Evolutionary conservation across 2,888 invertebrate species (phyloP), one percentile per base, ranked within the genome.

Genomic region (Andrena fulva): DNA sequence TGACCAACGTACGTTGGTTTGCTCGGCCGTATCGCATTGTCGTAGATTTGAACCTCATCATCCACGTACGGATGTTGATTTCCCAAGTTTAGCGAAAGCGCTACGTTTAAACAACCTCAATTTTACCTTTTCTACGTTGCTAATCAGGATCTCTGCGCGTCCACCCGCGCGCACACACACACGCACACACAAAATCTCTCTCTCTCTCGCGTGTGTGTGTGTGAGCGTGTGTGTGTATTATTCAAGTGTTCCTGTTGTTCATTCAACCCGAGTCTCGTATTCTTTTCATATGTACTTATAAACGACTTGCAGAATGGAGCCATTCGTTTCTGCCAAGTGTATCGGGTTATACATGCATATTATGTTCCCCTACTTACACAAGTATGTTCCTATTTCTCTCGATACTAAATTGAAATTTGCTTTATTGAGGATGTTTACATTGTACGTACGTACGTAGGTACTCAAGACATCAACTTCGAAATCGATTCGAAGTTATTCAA

Each of bases 41-140:
- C 90, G 88, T 93, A 93, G 81, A 94, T 91, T 77, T 89, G 90
- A 64, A 94, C 94, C 83, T 95, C 96, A 59, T 95, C 94, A 92
- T 87, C 96, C 94, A 93, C 94, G 92, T 91, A 93, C 24, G 93
- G 92, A 83, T 90, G 91, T 84, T 93, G 92, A 85, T 93, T 92
- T 76, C 89, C 92, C 90, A 93, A 89, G 88, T 93, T 93, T 89
- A 93, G 85, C 87, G 93, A 89, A 78, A 93, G 91, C 76, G 92
- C 92, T 93, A 91, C 8, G 81, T 85, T 85, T 27, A 86, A 85
- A 85, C 62, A 82, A 60, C 73, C 60, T 48, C 31, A 27, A 33
- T 64, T 82, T 82, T 72, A 82, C 70, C 67, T 52, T 27, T 56
- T 71, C 59, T 0, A 31, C 33, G 6, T 33, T 35, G 2, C 16